Evolutionary conservation across 2,797 vertebrate species (phyloP), one percentile per base, ranked within the genome.

Genomic region (Phalloptychus januarius): DNA sequence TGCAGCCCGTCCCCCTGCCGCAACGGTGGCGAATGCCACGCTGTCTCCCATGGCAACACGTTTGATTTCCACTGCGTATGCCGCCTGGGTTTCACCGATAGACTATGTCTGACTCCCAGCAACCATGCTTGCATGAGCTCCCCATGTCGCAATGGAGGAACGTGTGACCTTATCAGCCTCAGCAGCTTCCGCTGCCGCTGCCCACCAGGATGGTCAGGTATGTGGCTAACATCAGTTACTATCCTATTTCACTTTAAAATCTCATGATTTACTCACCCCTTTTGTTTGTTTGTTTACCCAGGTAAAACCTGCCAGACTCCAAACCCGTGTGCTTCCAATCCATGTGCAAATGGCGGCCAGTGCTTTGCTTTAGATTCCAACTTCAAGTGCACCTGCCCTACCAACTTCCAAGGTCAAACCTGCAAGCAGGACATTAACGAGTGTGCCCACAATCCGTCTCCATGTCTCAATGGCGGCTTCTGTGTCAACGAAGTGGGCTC

Each of bases 251-350:
- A 13, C 2, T 7, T 8, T 15, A 2, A 77, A 36, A 7, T 3
- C 33, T 38, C n/a, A 50, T 52, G 1, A 71, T 54, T 48, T 48
- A 85, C 48, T 38, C 40, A 77, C 5, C 74, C 23, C n/a, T 63
- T 12, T 11, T 71, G 2, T 83, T n/a, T 81, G 73, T 1, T 74
- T 61, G 77, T 1, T 74, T 61, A 76, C 76, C 28, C 87, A 99
- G 98, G 98, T 50, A 97, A 98, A 93, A 95, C 93, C 0, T 99
- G 98, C 91, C 97, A 98, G 86, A 95, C 97, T 61, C 96, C 98
- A 0, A 97, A 99, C 85, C 97, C 98, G 0, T 99, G 98, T 0
- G 97, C 98, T n/a, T 99, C 98, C 61, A 98, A 99, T 89, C 98
- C 98, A 0, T 99, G 98, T 0, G 97, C 97, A 85, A 99, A 99